Evolutionary conservation across 1,140 invertebrate genomes (phyloP), one percentile per base, ranked within the genome.

Genomic region (Drosophila azteca): DNA sequence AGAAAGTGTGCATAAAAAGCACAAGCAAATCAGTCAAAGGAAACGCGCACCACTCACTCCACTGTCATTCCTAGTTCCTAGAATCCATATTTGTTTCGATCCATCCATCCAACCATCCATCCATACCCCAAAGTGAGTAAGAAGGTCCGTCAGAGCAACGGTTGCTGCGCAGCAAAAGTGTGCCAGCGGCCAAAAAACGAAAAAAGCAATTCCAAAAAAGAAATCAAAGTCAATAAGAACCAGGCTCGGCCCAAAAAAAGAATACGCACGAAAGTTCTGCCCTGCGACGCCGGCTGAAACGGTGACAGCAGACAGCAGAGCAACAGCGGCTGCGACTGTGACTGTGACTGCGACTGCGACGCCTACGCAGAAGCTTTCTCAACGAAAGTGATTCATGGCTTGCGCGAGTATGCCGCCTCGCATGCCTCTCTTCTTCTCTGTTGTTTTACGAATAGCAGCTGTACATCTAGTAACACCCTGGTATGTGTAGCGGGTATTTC

Each of bases 351-450:
- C 53, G 44, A 53, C 60, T 3, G 29, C 61, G 53, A 63, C 70
- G 55, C 70, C 55, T 57, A 70, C 61, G 68, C 53, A 58, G 63
- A 87, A 79, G 83, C 83, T 87, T 87, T 87, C 82, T 87, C 78
- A 87, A 87, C 61, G 82, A 87, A 87, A 87, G 82, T 87, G 82
- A 87, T 87, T 87, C 82, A 85, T 75, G 43, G 53, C 43, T 5
- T 39, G 11, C 35, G 35, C 1, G 8, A 8, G 24, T 26, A 26
- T 31, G 29, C 2, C 29, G 24, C 5, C 0, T 26, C 24, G 24
- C 0, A 5, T 31, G 29, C 8, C 29, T 11, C 35, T 39, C 35
- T 39, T 39, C 35, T 4, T 4, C 35, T 13, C 35, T 39, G 8
- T 39, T 39, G 35, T 39, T 39, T 13, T 6, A 26, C 24, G 24